phyloP scores from a whole-genome alignment of 2,797 vertebrate genomes.

The Aselliscus stoliczkanus region DNA sequence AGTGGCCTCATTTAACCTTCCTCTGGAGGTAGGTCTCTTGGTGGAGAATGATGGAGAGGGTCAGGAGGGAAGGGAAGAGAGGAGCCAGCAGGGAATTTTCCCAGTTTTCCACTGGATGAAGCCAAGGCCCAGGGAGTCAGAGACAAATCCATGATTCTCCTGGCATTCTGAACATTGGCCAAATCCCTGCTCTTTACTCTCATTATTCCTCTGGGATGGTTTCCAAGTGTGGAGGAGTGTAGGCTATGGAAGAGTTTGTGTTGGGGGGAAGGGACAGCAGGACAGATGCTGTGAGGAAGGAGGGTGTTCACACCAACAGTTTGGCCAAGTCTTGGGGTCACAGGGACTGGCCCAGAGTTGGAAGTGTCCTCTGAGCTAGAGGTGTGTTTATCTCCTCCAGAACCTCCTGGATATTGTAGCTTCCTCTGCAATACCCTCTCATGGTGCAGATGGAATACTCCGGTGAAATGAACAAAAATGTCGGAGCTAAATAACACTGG shows the following conservation, averaged over 20 bases:
- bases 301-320: neutral
- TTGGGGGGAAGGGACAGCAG: neutral
- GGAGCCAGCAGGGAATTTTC: neutral
- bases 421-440: neutral
- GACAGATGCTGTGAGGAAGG: neutral
- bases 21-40: neutral
- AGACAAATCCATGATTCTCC: constrained; percentile 7
- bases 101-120: constrained; percentile 14
- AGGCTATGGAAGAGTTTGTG: neutral
- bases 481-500: neutral
- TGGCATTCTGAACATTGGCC: neutral
- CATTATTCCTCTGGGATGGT: neutral
- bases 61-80: neutral
- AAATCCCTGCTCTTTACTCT: neutral
- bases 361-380: neutral
- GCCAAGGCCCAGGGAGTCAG: neutral
- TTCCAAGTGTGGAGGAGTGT: neutral
- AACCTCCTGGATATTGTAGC: neutral
- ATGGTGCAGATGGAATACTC: neutral
- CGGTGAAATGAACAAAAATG: neutral
- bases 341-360: neutral
- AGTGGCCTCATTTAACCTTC: constrained; percentile 14
- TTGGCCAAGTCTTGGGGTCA: neutral
- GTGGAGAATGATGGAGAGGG: neutral
- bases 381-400: neutral